Evolutionary conservation across 2,888 invertebrate species (phyloP).

Genomic region (Pristionchus entomophagus): DNA sequence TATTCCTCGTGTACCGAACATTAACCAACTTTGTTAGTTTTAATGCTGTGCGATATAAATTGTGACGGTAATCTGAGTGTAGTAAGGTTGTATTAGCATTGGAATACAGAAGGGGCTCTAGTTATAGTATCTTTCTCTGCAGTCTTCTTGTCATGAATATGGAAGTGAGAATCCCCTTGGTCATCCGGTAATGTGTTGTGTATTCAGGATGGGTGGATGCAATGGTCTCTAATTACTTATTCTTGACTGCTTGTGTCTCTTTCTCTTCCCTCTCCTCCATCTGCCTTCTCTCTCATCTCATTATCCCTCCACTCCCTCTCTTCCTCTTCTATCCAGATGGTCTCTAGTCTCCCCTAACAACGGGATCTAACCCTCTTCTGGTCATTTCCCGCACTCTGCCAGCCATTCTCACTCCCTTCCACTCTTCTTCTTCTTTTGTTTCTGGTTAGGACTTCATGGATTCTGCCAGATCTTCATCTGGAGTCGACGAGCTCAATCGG

Average conservation of each 20-base stretch:
- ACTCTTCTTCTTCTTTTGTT: no score
- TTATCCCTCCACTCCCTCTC: background rate
- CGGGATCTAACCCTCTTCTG: background rate
- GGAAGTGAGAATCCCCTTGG: no score
- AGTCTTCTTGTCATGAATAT: no score
- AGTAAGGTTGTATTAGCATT: no score
- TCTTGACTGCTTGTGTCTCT: background rate
- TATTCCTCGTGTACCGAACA: constrained; percentile 18
- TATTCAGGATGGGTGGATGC: background rate
- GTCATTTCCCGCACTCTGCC: background rate
- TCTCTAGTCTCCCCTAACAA: constrained; percentile 35
- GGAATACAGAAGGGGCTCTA: no score
- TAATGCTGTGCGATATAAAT: background rate
- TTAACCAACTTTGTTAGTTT: background rate
- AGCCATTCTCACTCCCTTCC: background rate
- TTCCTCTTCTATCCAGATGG: constrained; percentile 37
- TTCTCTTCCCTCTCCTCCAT: background rate
- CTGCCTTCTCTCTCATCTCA: background rate
- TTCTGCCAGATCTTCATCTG: background rate
- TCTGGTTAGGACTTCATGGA: no score
- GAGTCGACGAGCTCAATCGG: constrained; percentile 40
- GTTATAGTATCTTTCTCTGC: no score
- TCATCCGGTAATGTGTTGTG: no score
- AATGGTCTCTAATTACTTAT: constrained; percentile 30
- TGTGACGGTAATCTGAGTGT: background rate